Base-by-base conservation (phyloP, 2,888 invertebrate species). In the Lacanobia oleracea region DNA sequence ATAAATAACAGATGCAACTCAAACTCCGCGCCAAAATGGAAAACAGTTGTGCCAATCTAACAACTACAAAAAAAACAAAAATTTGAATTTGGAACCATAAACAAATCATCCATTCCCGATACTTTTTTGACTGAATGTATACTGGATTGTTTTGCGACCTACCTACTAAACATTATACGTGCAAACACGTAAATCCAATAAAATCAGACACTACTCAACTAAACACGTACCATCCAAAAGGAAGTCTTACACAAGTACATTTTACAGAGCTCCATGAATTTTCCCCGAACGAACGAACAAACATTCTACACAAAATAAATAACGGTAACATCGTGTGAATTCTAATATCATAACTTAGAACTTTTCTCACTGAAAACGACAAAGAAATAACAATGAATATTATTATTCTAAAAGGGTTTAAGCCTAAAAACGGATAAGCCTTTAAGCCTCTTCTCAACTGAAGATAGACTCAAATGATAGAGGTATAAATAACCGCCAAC, bases 251-350 rank as follows among this genome's bases (percentile, higher is more conserved):
- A 18, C 18, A 18, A 48, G 37, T 23, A 69, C 14, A 23, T 51
- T 70, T 14, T n/a, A 27, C n/a, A 6, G 5, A 21, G 16, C 16
- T 1, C 27, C 8, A 3, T 21, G 14, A 33, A 40, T 40, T 51
- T 51, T 1, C 51, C 21, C 8, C 14, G 43, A 72, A 27, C 27
- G 43, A 72, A 27, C 27, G 43, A 68, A 27, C 16, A 21, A 27
- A 71, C 27, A 40, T 9, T 16, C 6, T 21, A 6, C 4, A 33
- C 21, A 23, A 9, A 68, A 69, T 8, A 40, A 67, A 67, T 53
- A 33, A 53, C 23, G 33, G 8, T 21, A 63, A 21, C 78, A 48
- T 33, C 40, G 21, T 33, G 18, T 54, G 72, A 78, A 75, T 78
- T 71, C 10, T 59, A 5, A 70, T 77, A 54, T 62, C 40, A n/a